Percentiles rank a stretch among this genome's conserved stretches.
Evolutionary conservation across 2,797 vertebrate genomes (phyloP).

Genomic region (Geotrypetes seraphini): DNA sequence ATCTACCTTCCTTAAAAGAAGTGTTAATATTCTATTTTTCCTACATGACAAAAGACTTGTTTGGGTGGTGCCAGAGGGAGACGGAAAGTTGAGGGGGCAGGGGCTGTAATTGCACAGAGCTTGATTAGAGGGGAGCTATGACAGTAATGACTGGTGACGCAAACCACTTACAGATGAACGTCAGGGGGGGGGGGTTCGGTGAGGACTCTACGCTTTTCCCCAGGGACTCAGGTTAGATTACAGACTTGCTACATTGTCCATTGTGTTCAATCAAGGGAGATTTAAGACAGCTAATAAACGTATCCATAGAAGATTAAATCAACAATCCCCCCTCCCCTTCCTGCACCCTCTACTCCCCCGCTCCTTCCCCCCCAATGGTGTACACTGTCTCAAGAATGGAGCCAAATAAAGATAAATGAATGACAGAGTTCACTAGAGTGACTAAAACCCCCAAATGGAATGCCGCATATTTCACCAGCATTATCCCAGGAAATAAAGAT

Average conservation of each 20-base stretch:
- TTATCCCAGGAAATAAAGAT: slow-evolving; percentile 46
- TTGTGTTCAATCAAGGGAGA: slow-evolving; percentile 7
- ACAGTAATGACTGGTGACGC: slow-evolving; percentile 1
- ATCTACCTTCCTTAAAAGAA: no score
- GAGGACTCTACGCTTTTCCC: no score
- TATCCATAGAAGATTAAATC: slow-evolving; percentile 27
- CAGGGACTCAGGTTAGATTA: background rate
- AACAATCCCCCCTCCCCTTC: slow-evolving; percentile 11
- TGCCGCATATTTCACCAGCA: slow-evolving; percentile 30
- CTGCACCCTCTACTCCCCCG: no score
- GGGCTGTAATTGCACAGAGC: no score
- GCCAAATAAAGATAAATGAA: slow-evolving; percentile 31
- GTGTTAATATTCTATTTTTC: background rate
- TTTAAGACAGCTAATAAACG: slow-evolving; percentile 24
- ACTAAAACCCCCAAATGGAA: slow-evolving; percentile 43
- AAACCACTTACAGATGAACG: slow-evolving; percentile 8
- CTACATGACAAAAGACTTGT: no score
- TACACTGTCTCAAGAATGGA: slow-evolving; percentile 8
- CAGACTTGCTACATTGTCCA: background rate
- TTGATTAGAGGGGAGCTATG: background rate
- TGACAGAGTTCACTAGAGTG: slow-evolving; percentile 11
- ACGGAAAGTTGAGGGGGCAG: background rate
- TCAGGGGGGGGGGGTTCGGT: no score
- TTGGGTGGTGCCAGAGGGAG: no score
- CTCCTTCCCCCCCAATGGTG: background rate